Evolutionary conservation across 2,888 invertebrate species (phyloP).

Genomic region (Crematogaster levior): DNA sequence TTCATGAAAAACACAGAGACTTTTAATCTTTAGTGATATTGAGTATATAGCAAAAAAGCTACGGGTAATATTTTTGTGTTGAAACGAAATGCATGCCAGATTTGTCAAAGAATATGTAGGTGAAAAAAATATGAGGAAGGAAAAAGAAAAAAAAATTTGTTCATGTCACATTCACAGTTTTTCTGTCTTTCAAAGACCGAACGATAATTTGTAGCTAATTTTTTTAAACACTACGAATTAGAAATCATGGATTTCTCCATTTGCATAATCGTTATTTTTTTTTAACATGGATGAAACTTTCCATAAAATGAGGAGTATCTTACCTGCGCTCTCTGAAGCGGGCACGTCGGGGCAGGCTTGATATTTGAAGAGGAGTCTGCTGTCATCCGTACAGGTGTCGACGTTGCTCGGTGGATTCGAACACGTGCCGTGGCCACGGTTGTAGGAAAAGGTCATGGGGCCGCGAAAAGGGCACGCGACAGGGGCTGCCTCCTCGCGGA

Average conservation of each 20-base stretch:
- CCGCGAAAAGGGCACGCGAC: slow-evolving; percentile 96
- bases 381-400: slow-evolving; percentile 97
- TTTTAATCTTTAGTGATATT: slow-evolving; percentile 20
- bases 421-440: slow-evolving; percentile 96
- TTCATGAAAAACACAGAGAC: neutral
- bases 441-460: slow-evolving; percentile 97
- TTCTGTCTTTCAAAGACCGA: neutral
- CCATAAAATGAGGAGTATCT: slow-evolving; percentile 68
- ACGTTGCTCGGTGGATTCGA: slow-evolving; percentile 95
- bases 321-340: slow-evolving; percentile 96
- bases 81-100: neutral
- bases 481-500: slow-evolving; percentile 94
- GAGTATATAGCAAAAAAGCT: neutral
- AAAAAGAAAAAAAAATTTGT: slow-evolving; percentile 2
- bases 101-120: slow-evolving; percentile 7
- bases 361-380: slow-evolving; percentile 94
- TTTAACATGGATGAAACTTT: neutral
- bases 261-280: neutral
- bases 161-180: neutral
- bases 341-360: slow-evolving; percentile 97
- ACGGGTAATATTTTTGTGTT: neutral
- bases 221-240: neutral
- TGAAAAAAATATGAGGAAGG: neutral
- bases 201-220: neutral
- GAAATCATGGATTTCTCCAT: neutral